Base-by-base conservation (phyloP, 2,888 invertebrate genomes). In the Platycnemis pennipes region DNA sequence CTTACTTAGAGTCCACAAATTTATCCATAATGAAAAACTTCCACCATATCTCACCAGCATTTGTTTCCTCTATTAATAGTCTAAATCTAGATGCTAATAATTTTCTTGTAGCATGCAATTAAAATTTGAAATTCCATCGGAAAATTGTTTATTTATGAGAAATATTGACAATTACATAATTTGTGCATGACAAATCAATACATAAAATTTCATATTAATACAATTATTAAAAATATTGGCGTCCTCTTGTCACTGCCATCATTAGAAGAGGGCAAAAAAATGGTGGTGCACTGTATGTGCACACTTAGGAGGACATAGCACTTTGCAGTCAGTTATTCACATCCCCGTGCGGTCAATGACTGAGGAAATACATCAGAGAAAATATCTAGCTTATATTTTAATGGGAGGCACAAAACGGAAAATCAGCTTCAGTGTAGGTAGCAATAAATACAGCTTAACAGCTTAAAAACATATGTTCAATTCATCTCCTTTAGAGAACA, bases 141-240 rank as follows among this genome's bases (percentile, higher is more conserved):
- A 26, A 91, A 91, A 42, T 8, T 45, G 2, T 91, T 91, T 91
- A 91, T 91, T 91, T 91, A 44, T 63, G 44, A 91, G 63, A 8
- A 63, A 69, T 91, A 45, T 91, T 42, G 3, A 63, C n/a, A 26
- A 44, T 44, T 7, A 26, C 56, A 91, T 63, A 26, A 45, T 63
- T 42, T 44, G 19, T 44, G 8, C 56, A 63, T 45, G 63, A 26
- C n/a, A 53, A 63, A 63, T 42, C 5, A 42, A 63, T 37, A 91
- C 26, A 91, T 69, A 26, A 56, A 26, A 63, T 11, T 45, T 5
- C 91, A n/a, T 37, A 77, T 37, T 45, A 91, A 63, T 63, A 91
- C 91, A 91, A 42, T 42, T 69, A 22, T 91, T 56, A 91, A 91
- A 91, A 91, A 91, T 91, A 91, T 91, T 91, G 2, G 69, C 16